These are phyloP conservation scores for Drosophila bocki DNA, from an alignment of 1,140 invertebrate species.

Conservation along the genomic window DNA sequence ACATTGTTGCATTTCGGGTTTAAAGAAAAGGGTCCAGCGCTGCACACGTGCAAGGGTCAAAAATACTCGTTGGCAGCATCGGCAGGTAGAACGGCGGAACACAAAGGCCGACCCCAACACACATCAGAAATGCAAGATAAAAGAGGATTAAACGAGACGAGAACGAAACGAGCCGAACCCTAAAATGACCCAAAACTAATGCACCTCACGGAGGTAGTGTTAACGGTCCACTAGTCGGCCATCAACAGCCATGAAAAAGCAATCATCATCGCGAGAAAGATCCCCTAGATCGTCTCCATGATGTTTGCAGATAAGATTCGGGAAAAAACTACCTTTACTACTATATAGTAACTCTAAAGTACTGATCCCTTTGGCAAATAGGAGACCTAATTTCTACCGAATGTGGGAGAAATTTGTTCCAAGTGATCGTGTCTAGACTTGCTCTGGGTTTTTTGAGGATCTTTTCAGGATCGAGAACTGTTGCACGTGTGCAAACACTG, in stretches of 20 bases:
- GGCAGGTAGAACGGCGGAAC: constrained; percentile 62
- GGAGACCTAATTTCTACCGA: constrained; percentile 28
- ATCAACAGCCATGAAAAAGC: constrained; percentile 52
- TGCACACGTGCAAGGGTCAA: constrained; percentile 77
- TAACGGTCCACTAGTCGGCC: constrained; percentile 47
- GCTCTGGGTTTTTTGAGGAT: neutral
- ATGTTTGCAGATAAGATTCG: constrained; percentile 61
- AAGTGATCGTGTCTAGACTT: constrained; percentile 40
- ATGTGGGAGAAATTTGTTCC: constrained; percentile 1
- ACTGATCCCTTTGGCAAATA: constrained; percentile 42
- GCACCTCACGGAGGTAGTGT: constrained; percentile 50
- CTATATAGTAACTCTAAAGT: constrained; percentile 3
- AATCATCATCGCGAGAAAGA: constrained; percentile 41
- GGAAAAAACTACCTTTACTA: constrained; percentile 5
- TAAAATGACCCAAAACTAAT: constrained; percentile 77
- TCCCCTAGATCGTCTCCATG: constrained; percentile 47
- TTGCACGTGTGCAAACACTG: constrained; percentile 43
- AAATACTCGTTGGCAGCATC: constrained; percentile 6
- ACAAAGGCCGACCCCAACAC: constrained; percentile 41
- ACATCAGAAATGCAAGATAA: constrained; percentile 59
- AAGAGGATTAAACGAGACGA: constrained; percentile 70
- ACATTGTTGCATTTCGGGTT: constrained; percentile 59
- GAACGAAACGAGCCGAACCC: constrained; percentile 61
- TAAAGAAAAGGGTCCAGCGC: constrained; percentile 47
- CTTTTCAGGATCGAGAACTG: constrained; percentile 10